Evolutionary conservation across 2,888 invertebrate species (phyloP).

Genomic region (Emmelina monodactyla): DNA sequence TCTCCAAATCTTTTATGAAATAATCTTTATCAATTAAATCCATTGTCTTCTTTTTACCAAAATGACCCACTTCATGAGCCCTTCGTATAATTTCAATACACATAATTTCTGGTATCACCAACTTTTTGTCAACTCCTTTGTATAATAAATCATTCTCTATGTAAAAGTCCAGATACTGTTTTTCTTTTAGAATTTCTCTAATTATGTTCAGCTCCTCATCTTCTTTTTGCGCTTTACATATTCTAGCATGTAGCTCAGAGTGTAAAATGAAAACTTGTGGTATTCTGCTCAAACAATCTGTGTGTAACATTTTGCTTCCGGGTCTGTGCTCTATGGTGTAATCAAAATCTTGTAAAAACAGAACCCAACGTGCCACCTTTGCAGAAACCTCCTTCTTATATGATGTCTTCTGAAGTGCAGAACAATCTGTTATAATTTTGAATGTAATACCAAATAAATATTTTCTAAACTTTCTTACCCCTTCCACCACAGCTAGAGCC

Average conservation of each 20-base stretch:
- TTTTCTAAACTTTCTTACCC: constrained; percentile 15
- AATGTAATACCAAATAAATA: constrained; percentile 17
- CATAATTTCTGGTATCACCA: constrained; percentile 9
- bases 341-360: constrained; percentile 17
- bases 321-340: constrained; percentile 18
- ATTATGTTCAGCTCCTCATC: constrained; percentile 11
- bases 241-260: constrained; percentile 14
- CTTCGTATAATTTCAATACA: constrained; percentile 8
- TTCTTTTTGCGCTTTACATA: constrained; percentile 15
- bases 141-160: constrained; percentile 13
- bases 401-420: constrained; percentile 15
- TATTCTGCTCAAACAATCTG: constrained; percentile 18
- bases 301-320: constrained; percentile 17
- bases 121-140: constrained; percentile 11
- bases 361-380: constrained; percentile 18
- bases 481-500: constrained; percentile 15
- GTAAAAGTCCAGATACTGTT: constrained; percentile 13
- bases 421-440: constrained; percentile 19
- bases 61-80: constrained; percentile 14
- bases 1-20: neutral
- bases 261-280: neutral
- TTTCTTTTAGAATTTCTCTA: constrained; percentile 13
- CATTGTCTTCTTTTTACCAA: neutral
- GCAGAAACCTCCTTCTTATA: constrained; percentile 20
- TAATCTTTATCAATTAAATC: neutral